Evolutionary conservation across 2,113 vertebrate genomes (phyloP).

Genomic region (Mesoclemmys tuberculata): DNA sequence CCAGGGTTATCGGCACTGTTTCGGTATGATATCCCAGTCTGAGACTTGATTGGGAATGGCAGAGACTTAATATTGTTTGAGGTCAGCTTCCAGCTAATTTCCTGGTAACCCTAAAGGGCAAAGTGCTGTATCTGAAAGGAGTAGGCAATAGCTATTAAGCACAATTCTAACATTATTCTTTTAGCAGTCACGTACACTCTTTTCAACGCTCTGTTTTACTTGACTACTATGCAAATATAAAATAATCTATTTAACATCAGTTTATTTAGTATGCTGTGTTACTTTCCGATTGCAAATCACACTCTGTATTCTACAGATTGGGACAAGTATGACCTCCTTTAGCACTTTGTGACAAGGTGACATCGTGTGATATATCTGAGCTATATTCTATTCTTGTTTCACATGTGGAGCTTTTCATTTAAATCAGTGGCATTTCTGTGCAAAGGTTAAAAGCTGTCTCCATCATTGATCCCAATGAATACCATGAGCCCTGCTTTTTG

Average conservation of each 20-base stretch:
- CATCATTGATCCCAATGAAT: neutral
- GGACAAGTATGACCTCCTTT: neutral
- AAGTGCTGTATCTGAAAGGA: neutral
- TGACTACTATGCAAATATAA: neutral
- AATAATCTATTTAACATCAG: neutral
- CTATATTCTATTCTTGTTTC: neutral
- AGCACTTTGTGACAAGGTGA: accelerated
- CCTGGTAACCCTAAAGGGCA: neutral
- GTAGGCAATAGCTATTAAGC: neutral
- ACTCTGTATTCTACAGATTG: neutral
- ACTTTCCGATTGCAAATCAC: neutral
- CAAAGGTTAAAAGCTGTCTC: neutral
- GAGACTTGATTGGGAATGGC: neutral
- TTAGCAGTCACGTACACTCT: neutral
- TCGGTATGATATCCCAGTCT: neutral
- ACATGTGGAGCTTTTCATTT: neutral
- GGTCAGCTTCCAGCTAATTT: neutral
- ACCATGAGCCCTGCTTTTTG: neutral
- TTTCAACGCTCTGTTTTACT: neutral
- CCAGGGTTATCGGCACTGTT: neutral
- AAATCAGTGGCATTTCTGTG: neutral
- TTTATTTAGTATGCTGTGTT: neutral
- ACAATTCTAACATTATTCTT: neutral
- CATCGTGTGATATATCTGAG: neutral
- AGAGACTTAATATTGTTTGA: neutral